phyloP scores from a whole-genome alignment of 2,113 vertebrate species.

The Odocoileus virginianus region DNA sequence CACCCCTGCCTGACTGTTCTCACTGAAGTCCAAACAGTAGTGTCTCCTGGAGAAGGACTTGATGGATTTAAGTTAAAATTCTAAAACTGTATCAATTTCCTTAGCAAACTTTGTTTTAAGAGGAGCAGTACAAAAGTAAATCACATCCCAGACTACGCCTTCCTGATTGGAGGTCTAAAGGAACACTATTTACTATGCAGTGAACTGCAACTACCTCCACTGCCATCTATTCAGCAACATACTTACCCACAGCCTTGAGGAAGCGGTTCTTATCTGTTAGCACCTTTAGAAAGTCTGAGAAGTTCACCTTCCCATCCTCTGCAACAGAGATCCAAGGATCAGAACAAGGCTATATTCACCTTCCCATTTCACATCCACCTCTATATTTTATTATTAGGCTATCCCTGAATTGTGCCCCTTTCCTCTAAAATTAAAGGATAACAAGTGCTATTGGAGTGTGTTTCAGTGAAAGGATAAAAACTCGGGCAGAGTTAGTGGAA shows the following conservation, averaged over 20 bases:
- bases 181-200: background rate
- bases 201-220: background rate
- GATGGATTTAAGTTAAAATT: background rate
- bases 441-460: background rate
- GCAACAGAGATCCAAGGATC: constrained; percentile 49
- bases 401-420: background rate
- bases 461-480: background rate
- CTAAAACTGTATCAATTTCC: background rate
- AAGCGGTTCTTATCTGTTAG: constrained; percentile 70
- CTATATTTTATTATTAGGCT: background rate
- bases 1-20: background rate
- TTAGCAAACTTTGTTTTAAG: constrained; percentile 1
- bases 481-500: background rate
- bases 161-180: background rate
- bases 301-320: constrained; percentile 75
- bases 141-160: background rate
- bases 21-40: background rate
- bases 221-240: background rate
- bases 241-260: constrained; percentile 69
- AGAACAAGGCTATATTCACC: constrained; percentile 21
- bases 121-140: background rate
- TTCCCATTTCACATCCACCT: background rate
- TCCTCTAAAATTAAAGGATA: background rate
- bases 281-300: constrained; percentile 71
- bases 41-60: background rate